Percentiles rank a stretch among this genome's conserved stretches.
phyloP scores from a whole-genome alignment of 2,797 vertebrate species.

The Lycodopsis pacificus region DNA sequence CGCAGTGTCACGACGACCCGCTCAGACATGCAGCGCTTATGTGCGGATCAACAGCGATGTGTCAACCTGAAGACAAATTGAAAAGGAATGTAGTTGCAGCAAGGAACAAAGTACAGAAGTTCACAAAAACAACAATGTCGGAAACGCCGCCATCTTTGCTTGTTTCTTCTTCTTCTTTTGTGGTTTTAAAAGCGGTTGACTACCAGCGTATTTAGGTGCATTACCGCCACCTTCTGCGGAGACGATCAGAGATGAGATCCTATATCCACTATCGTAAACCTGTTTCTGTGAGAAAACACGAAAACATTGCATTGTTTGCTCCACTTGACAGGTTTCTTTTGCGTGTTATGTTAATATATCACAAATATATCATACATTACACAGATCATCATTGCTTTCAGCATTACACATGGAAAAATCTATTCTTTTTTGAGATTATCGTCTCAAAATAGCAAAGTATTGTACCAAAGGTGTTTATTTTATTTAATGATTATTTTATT shows the following conservation, averaged over 20 bases:
- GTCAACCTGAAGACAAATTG: accelerated
- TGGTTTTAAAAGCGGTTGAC: accelerated
- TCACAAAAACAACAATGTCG: background rate
- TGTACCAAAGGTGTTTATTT: too few relatives aligned
- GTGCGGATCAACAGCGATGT: accelerated
- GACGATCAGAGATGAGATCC: background rate
- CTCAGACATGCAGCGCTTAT: background rate
- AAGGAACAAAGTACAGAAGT: constrained; percentile 31
- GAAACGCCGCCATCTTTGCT: constrained; percentile 65
- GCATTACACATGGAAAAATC: too few relatives aligned
- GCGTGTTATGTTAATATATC: too few relatives aligned
- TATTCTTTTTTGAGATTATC: background rate
- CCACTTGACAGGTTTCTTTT: background rate
- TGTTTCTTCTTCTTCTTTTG: background rate
- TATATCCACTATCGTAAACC: background rate
- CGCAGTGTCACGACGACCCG: background rate
- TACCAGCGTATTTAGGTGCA: background rate
- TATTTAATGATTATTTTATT: background rate
- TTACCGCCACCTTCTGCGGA: background rate
- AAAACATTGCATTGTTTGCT: background rate
- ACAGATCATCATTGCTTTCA: too few relatives aligned
- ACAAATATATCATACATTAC: too few relatives aligned
- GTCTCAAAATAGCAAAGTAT: background rate
- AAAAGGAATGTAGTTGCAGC: accelerated
- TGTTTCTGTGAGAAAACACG: background rate